These are phyloP conservation scores for Eristalis intricaria DNA, from an alignment of 2,888 invertebrate species.

Conservation along the genomic window DNA sequence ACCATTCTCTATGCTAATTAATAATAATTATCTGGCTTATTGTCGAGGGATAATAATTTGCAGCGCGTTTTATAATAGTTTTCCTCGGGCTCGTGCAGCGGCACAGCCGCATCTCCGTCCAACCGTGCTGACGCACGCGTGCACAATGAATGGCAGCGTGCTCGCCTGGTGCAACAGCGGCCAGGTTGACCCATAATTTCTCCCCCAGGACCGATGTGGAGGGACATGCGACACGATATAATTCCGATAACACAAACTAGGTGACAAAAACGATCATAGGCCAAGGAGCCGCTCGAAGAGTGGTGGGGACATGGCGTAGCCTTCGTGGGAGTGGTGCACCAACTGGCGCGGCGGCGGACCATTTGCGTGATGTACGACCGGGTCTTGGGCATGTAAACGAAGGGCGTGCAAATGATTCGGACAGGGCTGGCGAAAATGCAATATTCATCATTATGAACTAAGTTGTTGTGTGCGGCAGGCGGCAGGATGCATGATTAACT, in stretches of 20 bases:
- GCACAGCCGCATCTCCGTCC: not conserved
- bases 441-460: constrained; percentile 65
- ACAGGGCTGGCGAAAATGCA: constrained; percentile 43
- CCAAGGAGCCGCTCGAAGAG: constrained; percentile 3
- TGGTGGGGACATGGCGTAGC: not conserved
- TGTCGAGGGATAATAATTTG: constrained; percentile 56
- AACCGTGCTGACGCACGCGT: constrained; percentile 32
- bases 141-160: constrained; percentile 60
- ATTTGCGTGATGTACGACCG: constrained; percentile 62
- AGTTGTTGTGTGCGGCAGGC: constrained; percentile 33
- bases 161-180: constrained; percentile 45
- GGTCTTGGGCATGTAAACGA: constrained; percentile 7
- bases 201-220: constrained; percentile 37
- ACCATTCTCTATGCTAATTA: constrained; percentile 55
- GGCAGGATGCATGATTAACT: constrained; percentile 64
- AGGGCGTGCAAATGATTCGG: constrained; percentile 37
- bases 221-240: constrained; percentile 54
- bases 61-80: constrained; percentile 52
- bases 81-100: constrained; percentile 8
- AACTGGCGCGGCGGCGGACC: constrained; percentile 8
- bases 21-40: constrained; percentile 66
- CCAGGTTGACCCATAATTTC: constrained; percentile 64
- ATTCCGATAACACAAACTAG: constrained; percentile 67
- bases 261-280: constrained; percentile 65
- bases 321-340: not conserved